Evolutionary conservation across 2,113 vertebrate species (phyloP), one percentile per base, ranked within the genome.

Genomic region (Agapornis roseicollis): DNA sequence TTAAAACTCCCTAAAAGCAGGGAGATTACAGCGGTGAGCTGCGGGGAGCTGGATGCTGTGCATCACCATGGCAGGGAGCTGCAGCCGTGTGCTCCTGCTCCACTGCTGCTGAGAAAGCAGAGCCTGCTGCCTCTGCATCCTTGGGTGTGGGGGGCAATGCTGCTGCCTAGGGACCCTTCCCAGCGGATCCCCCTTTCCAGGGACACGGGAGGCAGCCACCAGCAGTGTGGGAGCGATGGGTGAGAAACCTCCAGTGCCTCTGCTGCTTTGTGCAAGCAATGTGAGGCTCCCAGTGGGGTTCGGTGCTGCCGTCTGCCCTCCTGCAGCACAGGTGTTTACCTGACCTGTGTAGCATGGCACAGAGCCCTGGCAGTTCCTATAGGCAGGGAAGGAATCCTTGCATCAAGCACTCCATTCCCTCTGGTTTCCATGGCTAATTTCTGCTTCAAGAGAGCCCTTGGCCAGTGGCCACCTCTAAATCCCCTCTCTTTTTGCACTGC

Each of bases 1-100:
- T 96, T 85, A 94, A 91, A 88, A 94, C 90, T 95, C 93, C 74
- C 91, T 82, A 91, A 93, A 95, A 96, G 89, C 91, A 73, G 52
- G 46, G 85, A 73, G 93, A 89, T 95, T 78, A 92, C 46, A 28
- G 28, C 4, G 6, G 37, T 64, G 92, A 78, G 70, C 70, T 76
- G 85, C 3, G 7, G 60, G 85, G 86, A 92, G 90, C 71, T 46
- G 72, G 58, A 20, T 70, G 86, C 80, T 4, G 7, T 4, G 37
- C 76, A 31, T 66, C n/a, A 37, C 61, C 0, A 2, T 6, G 58
- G 39, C 65, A 13, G 0, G 52, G 39, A 80, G 76, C 37, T 25
- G 18, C 1, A 2, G 56, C 53, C 11, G 0, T 3, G 0, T 31
- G 13, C 9, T 9, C 28, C 13, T 0, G 0, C 28, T 58, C 50